Evolutionary conservation across 2,797 vertebrate species (phyloP).

Genomic region (Sternotherus odoratus): DNA sequence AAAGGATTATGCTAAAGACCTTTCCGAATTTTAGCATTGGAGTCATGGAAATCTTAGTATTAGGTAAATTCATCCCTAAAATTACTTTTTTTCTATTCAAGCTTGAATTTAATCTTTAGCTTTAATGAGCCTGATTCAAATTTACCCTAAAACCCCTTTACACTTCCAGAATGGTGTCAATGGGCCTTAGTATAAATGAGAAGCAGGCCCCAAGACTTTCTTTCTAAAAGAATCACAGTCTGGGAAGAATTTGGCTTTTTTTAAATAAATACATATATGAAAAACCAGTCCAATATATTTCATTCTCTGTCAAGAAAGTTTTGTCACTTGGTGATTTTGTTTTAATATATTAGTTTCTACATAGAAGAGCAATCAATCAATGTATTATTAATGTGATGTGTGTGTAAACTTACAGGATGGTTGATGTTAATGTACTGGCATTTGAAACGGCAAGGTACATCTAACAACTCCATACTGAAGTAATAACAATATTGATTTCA

Average conservation of each 20-base stretch:
- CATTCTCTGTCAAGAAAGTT: slow-evolving; percentile 48
- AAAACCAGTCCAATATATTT: slow-evolving; percentile 44
- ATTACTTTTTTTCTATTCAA: slow-evolving; percentile 1
- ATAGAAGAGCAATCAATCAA: slow-evolving; percentile 41
- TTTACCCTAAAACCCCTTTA: not conserved
- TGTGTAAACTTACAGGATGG: slow-evolving; percentile 56
- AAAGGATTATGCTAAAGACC: slow-evolving; percentile 62
- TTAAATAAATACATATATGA: slow-evolving; percentile 19
- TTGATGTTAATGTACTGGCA: slow-evolving; percentile 60
- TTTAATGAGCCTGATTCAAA: not conserved
- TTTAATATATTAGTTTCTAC: slow-evolving; percentile 67
- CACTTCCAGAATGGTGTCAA: not conserved
- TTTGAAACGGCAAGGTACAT: slow-evolving; percentile 14
- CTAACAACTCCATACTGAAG: not conserved
- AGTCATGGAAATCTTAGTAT: not conserved
- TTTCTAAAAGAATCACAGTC: slow-evolving; percentile 22
- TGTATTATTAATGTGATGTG: slow-evolving; percentile 62
- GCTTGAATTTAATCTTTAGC: not conserved
- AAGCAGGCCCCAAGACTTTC: not conserved
- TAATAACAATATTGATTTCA: not conserved
- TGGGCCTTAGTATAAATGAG: not conserved
- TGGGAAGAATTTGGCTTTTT: slow-evolving; percentile 64
- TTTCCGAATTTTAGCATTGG: slow-evolving; percentile 47
- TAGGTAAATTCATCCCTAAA: not conserved
- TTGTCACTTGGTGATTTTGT: slow-evolving; percentile 68